Conservation (phyloP, 2,797 vertebrate species). For the Mus minutoides region DNA sequence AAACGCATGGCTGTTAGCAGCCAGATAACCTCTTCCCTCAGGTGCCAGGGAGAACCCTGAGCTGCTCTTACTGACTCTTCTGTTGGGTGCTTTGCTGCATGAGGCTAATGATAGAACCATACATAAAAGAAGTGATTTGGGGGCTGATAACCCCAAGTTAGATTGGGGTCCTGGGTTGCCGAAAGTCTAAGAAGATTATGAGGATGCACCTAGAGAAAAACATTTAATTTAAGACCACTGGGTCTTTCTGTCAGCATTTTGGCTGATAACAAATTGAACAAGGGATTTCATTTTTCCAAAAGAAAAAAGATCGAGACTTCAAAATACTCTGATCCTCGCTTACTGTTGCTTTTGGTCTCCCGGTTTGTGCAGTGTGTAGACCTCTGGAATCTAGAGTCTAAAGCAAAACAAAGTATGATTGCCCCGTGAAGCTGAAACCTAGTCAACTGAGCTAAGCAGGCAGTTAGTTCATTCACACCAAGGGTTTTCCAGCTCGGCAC, state of each 20-base stretch:
- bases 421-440: neutral
- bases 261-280: constrained; percentile 48
- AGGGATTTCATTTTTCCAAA: constrained; percentile 4
- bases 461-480: neutral
- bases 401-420: neutral
- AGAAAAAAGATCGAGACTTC: constrained; percentile 42
- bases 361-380: neutral
- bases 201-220: constrained; percentile 52
- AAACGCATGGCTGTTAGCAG: neutral
- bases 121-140: constrained; percentile 7
- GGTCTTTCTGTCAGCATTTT: constrained; percentile 36
- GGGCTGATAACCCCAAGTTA: constrained; percentile 43
- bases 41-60: neutral
- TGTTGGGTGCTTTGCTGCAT: constrained; percentile 7
- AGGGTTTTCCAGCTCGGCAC: neutral
- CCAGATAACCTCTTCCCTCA: neutral
- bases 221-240: constrained; percentile 6
- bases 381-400: neutral
- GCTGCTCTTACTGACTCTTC: neutral
- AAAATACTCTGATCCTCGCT: constrained; percentile 3
- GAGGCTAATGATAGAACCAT: constrained; percentile 25
- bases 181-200: constrained; percentile 53
- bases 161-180: constrained; percentile 6
- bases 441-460: constrained; percentile 11
- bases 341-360: neutral